Evolutionary conservation across 2,113 vertebrate species (phyloP), one percentile per base, ranked within the genome.

Genomic region (Mungos mungo): DNA sequence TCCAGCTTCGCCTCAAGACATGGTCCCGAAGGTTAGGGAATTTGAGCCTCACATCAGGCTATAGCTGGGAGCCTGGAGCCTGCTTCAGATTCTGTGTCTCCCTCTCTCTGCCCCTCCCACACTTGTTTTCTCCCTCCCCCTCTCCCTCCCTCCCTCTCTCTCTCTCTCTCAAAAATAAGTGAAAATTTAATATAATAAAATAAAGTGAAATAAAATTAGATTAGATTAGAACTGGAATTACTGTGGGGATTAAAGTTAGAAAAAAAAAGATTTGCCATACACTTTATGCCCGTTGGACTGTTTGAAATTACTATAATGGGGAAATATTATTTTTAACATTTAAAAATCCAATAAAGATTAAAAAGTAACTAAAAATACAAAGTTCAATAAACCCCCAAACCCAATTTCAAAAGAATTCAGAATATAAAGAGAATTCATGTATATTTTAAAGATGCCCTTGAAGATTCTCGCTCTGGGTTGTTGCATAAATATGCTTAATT

Each of bases 361-460:
- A 21, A 96, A 95, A 95, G 35, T 52, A 92, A 97, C 88, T 94
- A 97, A 87, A 92, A 79, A 35, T 84, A 87, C 7, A 95, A 45
- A 86, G 80, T 90, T 94, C 81, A 96, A 91, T 11, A 79, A 88
- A 21, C 0, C 16, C 15, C 11, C 33, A 79, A 38, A 77, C 1
- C 6, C 29, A 90, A 91, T 54, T 69, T 96, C 68, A 38, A 87
- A 94, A 95, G n/a, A 31, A 74, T 63, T 91, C 69, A 83, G 27
- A 96, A 74, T 91, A 93, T 82, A 93, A 93, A 97, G 19, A 29
- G 38, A 97, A 95, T 95, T 79, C 38, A 71, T 76, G 41, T 68
- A 79, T 83, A 90, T 86, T 84, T 79, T 82, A 68, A 50, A 84
- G 6, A 94, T 88, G 60, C 54, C 66, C 66, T 93, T 95, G 82